Evolutionary conservation across 2,888 invertebrate species (phyloP).

Genomic region (Gortyna flavago): DNA sequence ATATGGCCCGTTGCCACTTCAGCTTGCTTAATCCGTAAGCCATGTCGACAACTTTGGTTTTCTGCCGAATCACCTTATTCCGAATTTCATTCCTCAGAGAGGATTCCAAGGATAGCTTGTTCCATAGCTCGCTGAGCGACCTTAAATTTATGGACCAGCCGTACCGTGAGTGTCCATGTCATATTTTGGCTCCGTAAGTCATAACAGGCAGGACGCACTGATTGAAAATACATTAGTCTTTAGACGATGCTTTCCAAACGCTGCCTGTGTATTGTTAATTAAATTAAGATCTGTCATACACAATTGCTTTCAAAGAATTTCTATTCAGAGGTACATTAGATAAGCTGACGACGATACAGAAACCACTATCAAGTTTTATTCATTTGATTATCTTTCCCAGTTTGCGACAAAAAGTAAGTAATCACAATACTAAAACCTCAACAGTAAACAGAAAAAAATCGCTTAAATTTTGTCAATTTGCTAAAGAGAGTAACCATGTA

Average conservation of each 20-base stretch:
- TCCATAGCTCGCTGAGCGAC: too few relatives aligned
- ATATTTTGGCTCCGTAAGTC: too few relatives aligned
- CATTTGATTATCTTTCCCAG: not conserved
- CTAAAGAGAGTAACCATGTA: slow-evolving; percentile 23
- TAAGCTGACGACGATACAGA: not conserved
- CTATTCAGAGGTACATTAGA: not conserved
- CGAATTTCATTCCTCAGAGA: too few relatives aligned
- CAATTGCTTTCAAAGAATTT: not conserved
- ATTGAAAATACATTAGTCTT: too few relatives aligned
- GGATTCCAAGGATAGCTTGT: not conserved
- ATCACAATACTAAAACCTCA: slow-evolving; percentile 4
- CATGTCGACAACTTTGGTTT: too few relatives aligned
- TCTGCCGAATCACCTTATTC: too few relatives aligned
- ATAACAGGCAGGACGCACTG: too few relatives aligned
- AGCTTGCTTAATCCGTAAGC: too few relatives aligned
- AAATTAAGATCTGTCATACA: too few relatives aligned
- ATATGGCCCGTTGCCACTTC: too few relatives aligned
- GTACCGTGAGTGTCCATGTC: too few relatives aligned
- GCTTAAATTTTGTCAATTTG: slow-evolving; percentile 33
- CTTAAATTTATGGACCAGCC: too few relatives aligned
- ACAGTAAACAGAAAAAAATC: slow-evolving; percentile 28
- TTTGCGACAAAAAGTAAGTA: not conserved
- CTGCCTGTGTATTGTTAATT: not conserved
- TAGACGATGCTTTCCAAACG: not conserved
- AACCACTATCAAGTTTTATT: slow-evolving; percentile 7